A percentile compares a stretch with the other conserved stretches of the same genome.
Conservation (phyloP, 2,113 vertebrate genomes). For the Talpa occidentalis region DNA sequence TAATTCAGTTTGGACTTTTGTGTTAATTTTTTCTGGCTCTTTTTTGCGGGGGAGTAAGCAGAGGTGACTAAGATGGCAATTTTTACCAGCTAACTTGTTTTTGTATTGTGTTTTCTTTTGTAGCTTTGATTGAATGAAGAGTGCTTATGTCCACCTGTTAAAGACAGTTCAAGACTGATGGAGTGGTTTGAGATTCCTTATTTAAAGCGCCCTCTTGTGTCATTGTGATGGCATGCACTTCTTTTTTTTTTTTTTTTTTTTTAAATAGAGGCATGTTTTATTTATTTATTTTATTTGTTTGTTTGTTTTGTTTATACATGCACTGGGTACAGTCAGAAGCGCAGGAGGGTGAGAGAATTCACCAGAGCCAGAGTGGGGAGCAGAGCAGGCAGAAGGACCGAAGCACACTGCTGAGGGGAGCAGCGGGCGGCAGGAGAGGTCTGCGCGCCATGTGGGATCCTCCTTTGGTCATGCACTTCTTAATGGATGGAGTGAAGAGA, state of each 20-base stretch:
- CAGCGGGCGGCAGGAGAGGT: no score
- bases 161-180: constrained; percentile 21
- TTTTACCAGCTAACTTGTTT: not conserved
- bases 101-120: constrained; percentile 22
- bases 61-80: not conserved
- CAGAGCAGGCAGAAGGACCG: no score
- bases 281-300: no score
- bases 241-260: no score
- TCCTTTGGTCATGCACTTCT: not conserved
- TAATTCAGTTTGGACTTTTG: constrained; percentile 53
- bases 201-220: constrained; percentile 13
- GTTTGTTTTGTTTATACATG: no score
- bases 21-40: not conserved
- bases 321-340: no score
- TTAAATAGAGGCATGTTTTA: no score
- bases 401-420: no score
- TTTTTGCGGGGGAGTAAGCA: not conserved
- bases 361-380: no score
- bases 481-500: not conserved
- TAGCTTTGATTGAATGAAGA: constrained; percentile 38
- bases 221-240: not conserved
- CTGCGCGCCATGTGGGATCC: no score
- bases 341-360: no score
- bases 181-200: constrained; percentile 6
- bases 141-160: not conserved